A percentile compares a stretch with the other conserved stretches of the same genome.
phyloP scores from a whole-genome alignment of 2,797 vertebrate species.

The Enteromius unitaeniatus region DNA sequence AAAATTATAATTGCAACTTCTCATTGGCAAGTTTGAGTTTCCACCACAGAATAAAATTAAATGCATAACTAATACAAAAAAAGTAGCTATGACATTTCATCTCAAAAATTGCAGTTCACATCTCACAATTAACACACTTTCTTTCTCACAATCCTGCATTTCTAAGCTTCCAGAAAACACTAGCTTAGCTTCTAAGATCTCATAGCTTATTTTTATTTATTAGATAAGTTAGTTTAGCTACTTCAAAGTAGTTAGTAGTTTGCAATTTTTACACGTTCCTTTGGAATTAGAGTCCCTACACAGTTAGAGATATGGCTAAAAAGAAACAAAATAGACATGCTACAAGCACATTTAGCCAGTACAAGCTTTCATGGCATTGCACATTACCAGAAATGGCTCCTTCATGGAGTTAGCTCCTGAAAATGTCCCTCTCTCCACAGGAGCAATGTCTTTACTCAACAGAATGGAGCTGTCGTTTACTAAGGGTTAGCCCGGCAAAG shows the following conservation, averaged over 20 bases:
- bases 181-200: no score
- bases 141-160: no score
- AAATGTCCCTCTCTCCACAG: conserved; percentile 66
- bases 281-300: background rate
- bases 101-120: background rate
- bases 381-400: conserved; percentile 71
- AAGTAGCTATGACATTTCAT: background rate
- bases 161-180: no score
- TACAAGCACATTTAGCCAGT: conserved; percentile 32
- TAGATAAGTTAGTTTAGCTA: background rate
- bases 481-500: conserved; percentile 65
- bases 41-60: background rate
- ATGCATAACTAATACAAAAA: background rate
- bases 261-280: background rate
- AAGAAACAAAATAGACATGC: background rate
- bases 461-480: conserved; percentile 63
- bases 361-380: conserved; percentile 53
- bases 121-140: background rate
- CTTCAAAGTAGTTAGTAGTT: background rate
- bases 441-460: conserved; percentile 65
- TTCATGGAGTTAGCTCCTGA: conserved; percentile 66
- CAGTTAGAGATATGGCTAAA: background rate
- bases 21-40: background rate
- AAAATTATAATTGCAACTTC: background rate
- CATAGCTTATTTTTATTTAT: background rate